Percentiles rank a stretch among this genome's conserved stretches.
Evolutionary conservation across 2,888 invertebrate species (phyloP).

Genomic region (Heliconius hortense): DNA sequence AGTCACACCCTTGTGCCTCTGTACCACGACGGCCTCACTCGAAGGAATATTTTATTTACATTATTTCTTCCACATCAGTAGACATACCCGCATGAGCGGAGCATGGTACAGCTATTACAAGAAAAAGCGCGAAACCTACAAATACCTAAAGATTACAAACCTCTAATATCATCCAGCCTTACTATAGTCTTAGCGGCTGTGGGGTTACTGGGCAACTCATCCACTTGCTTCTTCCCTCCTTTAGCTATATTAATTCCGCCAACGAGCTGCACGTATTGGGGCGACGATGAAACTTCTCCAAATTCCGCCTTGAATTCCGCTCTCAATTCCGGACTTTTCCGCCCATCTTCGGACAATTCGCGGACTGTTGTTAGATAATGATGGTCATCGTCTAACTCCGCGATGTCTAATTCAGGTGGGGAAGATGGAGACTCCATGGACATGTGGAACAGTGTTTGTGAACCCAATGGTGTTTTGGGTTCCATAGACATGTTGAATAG

Average conservation of each 20-base stretch:
- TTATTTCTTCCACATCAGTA: no score
- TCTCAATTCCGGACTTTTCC: slow-evolving; percentile 46
- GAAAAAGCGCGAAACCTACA: background rate
- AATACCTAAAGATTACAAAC: slow-evolving; percentile 41
- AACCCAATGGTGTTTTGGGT: slow-evolving; percentile 4
- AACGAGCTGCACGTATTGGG: slow-evolving; percentile 78
- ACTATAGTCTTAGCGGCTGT: slow-evolving; percentile 69
- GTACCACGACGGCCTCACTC: no score
- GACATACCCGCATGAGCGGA: no score
- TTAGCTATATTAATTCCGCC: slow-evolving; percentile 45
- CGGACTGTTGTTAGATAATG: slow-evolving; percentile 56
- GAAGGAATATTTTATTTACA: no score
- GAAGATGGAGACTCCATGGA: slow-evolving; percentile 84
- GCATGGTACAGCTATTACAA: background rate
- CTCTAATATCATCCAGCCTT: slow-evolving; percentile 51
- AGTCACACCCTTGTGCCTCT: no score
- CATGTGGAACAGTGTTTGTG: slow-evolving; percentile 84
- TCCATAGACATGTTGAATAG: background rate
- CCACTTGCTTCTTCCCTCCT: slow-evolving; percentile 33
- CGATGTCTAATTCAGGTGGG: slow-evolving; percentile 74
- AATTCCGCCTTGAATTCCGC: slow-evolving; percentile 26
- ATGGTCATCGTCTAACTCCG: slow-evolving; percentile 59
- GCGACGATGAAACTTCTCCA: slow-evolving; percentile 53
- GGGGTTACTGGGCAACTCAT: slow-evolving; percentile 64
- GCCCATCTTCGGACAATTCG: slow-evolving; percentile 67